phyloP scores from a whole-genome alignment of 2,113 vertebrate species.

The Gavia stellata region DNA sequence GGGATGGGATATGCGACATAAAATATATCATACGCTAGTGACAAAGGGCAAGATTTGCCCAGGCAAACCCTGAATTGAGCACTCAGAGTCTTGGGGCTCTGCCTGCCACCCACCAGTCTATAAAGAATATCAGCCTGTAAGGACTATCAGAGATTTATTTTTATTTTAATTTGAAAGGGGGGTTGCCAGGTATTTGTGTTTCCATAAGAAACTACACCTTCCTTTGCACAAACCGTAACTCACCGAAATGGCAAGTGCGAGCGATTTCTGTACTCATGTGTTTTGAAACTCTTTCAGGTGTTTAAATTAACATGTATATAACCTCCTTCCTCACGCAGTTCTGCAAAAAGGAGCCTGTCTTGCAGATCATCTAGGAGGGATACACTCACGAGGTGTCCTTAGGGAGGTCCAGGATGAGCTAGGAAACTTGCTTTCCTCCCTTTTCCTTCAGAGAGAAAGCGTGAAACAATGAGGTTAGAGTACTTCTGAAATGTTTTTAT shows the following conservation, averaged over 20 bases:
- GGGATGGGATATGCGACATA: no score
- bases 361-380: no score
- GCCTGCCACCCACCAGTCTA: not conserved
- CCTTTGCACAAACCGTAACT: not conserved
- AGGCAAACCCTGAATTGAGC: no score
- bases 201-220: not conserved
- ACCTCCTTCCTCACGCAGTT: rapidly evolving
- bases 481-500: not conserved
- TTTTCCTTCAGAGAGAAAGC: not conserved
- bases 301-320: rapidly evolving
- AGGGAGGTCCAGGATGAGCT: not conserved
- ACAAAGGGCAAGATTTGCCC: not conserved
- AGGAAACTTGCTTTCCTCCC: not conserved
- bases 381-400: not conserved
- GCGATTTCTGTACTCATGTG: not conserved
- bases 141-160: no score
- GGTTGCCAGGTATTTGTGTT: not conserved
- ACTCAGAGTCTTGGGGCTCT: not conserved
- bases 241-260: rapidly evolving
- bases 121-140: not conserved
- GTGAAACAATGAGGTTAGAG: not conserved
- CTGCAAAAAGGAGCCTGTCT: not conserved
- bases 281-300: not conserved
- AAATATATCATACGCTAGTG: rapidly evolving
- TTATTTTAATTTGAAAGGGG: not conserved